Base-by-base conservation (phyloP, 1,140 invertebrate species). In the Andrena cerasifolii region DNA sequence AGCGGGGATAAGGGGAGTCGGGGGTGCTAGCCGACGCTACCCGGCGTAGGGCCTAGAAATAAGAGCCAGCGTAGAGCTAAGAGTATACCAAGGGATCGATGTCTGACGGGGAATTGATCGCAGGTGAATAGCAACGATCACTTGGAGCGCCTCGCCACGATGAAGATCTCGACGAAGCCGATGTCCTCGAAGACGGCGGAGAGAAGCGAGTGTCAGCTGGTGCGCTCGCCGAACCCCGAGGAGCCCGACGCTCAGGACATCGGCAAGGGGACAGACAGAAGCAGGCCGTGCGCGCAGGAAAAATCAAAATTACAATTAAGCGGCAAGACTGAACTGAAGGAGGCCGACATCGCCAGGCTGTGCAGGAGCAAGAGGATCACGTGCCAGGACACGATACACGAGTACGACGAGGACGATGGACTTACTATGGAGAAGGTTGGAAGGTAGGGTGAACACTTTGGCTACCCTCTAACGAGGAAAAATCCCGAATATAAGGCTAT, bases 101-200 rank as follows among this genome's bases (percentile, higher is more conserved):
- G n/a, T n/a, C n/a, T n/a, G n/a, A n/a, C 36, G 36, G 10, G 4
- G 10, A 40, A 51, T 14, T 21, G 26, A 40, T 40, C 36, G 49
- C 73, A 91, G 90, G 85, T 89, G 43, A 90, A 88, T 73, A 87
- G 86, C 70, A 91, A 91, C 78, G 90, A 90, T 70, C 90, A 90
- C 68, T 62, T 87, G 21, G 82, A 86, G 63, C 88, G 74, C 74
- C 85, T 87, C 72, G 78, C 86, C 47, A 88, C 85, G 49, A 92
- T 92, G 92, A 92, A 91, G 82, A 92, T 93, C 77, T 92, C 92
- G 67, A 87, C 86, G 72, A 91, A 87, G 36, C 83, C 88, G 54
- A 85, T 82, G 83, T 90, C 89, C 68, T 89, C 88, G 45, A 89
- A 89, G 81, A 82, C 88, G 61, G 62, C 82, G 47, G 89, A 90